Conservation (phyloP, 2,888 invertebrate species). For the Pandemis corylana region DNA sequence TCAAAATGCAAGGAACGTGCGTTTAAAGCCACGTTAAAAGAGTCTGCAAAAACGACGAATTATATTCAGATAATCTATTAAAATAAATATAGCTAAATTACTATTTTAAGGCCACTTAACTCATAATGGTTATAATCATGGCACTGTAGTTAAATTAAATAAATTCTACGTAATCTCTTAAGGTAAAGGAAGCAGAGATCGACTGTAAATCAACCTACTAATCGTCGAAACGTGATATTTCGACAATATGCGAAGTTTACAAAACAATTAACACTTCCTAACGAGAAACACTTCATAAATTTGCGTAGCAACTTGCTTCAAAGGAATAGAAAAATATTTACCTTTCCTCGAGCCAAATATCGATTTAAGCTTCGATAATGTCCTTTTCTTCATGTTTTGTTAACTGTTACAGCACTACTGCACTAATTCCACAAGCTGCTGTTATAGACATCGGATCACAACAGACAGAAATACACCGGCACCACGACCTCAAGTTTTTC, state of each 20-base stretch:
- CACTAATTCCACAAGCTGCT: slow-evolving; percentile 62
- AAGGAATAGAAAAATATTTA: slow-evolving; percentile 50
- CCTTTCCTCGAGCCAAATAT: slow-evolving; percentile 80
- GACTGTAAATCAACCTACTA: slow-evolving; percentile 27
- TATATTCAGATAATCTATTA: not conserved
- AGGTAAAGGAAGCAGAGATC: slow-evolving; percentile 29
- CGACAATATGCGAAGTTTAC: slow-evolving; percentile 47
- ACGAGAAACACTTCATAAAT: slow-evolving; percentile 30
- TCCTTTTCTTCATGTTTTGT: slow-evolving; percentile 78
- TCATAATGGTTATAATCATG: slow-evolving; percentile 2
- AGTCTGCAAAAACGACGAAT: not conserved
- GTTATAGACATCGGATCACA: slow-evolving; percentile 70
- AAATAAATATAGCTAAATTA: not conserved
- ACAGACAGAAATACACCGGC: slow-evolving; percentile 79
- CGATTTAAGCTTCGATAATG: slow-evolving; percentile 78
- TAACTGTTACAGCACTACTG: slow-evolving; percentile 49
- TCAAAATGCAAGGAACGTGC: slow-evolving; percentile 14
- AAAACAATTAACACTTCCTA: slow-evolving; percentile 30
- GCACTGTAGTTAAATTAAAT: not conserved
- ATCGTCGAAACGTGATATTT: slow-evolving; percentile 47
- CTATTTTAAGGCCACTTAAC: not conserved
- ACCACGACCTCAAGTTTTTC: slow-evolving; percentile 82
- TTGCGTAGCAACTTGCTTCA: slow-evolving; percentile 29
- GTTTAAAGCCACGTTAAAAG: not conserved
- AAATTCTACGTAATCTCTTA: not conserved